A percentile compares a stretch with the other conserved stretches of the same genome.
Conservation (phyloP, 2,888 invertebrate genomes). For the Rhorus exstirpatorius region DNA sequence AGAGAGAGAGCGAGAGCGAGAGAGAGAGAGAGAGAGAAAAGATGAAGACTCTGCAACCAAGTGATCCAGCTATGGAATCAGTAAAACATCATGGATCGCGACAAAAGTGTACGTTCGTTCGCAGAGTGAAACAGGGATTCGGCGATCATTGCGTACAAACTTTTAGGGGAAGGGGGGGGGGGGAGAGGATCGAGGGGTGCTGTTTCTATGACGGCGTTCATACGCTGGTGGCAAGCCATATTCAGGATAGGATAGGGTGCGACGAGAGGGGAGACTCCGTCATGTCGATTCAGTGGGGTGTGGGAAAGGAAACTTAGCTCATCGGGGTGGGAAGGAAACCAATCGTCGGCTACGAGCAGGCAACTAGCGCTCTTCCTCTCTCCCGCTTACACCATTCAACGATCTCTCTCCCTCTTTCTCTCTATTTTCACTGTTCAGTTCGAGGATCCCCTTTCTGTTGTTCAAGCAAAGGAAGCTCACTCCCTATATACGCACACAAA, state of each 20-base stretch:
- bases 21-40: conserved; percentile 4
- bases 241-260: conserved; percentile 50
- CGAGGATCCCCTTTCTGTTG: conserved; percentile 18
- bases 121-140: conserved; percentile 14
- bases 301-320: conserved; percentile 58
- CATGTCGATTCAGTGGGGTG: conserved; percentile 68
- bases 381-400: conserved; percentile 15
- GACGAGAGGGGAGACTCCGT: conserved; percentile 60
- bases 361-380: conserved; percentile 43
- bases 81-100: conserved; percentile 75
- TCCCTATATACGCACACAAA: neutral
- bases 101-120: neutral
- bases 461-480: conserved; percentile 1
- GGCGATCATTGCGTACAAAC: conserved; percentile 15
- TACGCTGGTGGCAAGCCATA: conserved; percentile 66
- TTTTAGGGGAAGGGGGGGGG: conserved; percentile 38
- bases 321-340: conserved; percentile 82
- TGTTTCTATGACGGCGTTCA: conserved; percentile 65
- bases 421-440: neutral
- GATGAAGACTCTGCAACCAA: too few relatives aligned
- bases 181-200: conserved; percentile 64
- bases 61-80: conserved; percentile 77
- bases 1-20: neutral
- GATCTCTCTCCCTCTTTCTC: neutral
- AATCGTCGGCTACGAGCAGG: conserved; percentile 81